These are phyloP conservation scores for Symphodus melops DNA, from an alignment of 2,113 vertebrate species.

Conservation along the genomic window DNA sequence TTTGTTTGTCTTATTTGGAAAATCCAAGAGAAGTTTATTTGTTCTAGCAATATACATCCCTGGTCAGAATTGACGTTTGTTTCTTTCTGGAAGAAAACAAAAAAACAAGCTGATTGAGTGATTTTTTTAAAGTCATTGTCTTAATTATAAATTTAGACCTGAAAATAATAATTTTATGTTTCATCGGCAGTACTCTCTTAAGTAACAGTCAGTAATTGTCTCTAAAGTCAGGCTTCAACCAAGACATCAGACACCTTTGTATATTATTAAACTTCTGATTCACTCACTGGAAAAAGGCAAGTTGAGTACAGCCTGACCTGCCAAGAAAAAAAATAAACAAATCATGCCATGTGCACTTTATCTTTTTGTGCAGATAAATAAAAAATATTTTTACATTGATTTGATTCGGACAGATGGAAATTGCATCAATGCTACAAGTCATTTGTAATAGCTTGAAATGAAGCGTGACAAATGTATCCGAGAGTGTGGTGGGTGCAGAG, in stretches of 20 bases:
- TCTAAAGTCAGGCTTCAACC: conserved; percentile 12
- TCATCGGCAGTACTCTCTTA: conserved; percentile 2
- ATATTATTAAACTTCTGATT: conserved; percentile 7
- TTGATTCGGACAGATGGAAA: conserved; percentile 9
- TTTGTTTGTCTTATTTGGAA: conserved; percentile 32
- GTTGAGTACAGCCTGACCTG: background rate
- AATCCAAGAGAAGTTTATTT: background rate
- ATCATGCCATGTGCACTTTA: background rate
- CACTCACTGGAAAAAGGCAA: background rate
- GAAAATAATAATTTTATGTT: background rate
- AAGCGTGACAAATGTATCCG: conserved; percentile 23
- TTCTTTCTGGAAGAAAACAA: background rate
- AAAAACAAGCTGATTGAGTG: conserved; percentile 14
- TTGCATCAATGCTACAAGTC: background rate
- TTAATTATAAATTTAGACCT: background rate
- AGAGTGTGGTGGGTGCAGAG: conserved; percentile 50
- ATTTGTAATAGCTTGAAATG: conserved; percentile 15
- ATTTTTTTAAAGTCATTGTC: background rate
- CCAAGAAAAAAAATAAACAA: conserved; percentile 9
- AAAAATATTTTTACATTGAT: conserved; percentile 18
- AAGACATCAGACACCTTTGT: conserved; percentile 8
- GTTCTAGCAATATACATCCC: conserved; percentile 34
- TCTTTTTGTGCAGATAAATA: conserved; percentile 1
- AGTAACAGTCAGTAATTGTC: conserved; percentile 1
- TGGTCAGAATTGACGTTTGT: conserved; percentile 22